phyloP scores from a whole-genome alignment of 2,888 invertebrate species.

The Andrena chrysosceles region DNA sequence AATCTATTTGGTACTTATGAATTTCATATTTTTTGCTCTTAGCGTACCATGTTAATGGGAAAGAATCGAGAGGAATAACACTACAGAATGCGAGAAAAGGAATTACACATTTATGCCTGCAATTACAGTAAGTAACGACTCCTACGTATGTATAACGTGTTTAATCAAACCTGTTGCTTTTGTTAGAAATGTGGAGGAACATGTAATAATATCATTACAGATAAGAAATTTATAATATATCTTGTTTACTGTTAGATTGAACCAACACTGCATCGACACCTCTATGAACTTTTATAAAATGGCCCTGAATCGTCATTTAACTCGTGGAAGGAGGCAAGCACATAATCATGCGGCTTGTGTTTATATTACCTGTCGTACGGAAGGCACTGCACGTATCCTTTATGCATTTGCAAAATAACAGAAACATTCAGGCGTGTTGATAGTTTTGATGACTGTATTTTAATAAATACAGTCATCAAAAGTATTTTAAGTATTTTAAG shows the following conservation, averaged over 20 bases:
- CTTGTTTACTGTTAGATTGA: conserved; percentile 86
- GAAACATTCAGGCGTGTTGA: not conserved
- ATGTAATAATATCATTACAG: not conserved
- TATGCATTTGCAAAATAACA: conserved; percentile 73
- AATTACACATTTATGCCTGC: conserved; percentile 94
- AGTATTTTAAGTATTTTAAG: too few relatives aligned
- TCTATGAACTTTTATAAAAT: conserved; percentile 97
- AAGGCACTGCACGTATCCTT: conserved; percentile 97
- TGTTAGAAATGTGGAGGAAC: not conserved
- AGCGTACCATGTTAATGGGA: conserved; percentile 93
- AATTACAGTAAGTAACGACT: conserved; percentile 87
- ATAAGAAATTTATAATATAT: conserved; percentile 16
- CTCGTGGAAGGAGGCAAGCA: conserved; percentile 95
- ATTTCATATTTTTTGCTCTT: conserved; percentile 55
- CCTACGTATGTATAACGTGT: not conserved
- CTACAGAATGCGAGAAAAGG: conserved; percentile 94
- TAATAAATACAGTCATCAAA: too few relatives aligned
- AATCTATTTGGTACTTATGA: too few relatives aligned
- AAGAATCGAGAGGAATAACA: conserved; percentile 97
- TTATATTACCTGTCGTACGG: conserved; percentile 98
- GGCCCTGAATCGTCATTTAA: conserved; percentile 93
- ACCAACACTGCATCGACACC: conserved; percentile 96
- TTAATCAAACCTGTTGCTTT: not conserved
- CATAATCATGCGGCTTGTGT: conserved; percentile 99
- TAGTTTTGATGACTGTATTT: conserved; percentile 13